phyloP scores from a whole-genome alignment of 2,113 vertebrate genomes.

The Rousettus leschenaultii region DNA sequence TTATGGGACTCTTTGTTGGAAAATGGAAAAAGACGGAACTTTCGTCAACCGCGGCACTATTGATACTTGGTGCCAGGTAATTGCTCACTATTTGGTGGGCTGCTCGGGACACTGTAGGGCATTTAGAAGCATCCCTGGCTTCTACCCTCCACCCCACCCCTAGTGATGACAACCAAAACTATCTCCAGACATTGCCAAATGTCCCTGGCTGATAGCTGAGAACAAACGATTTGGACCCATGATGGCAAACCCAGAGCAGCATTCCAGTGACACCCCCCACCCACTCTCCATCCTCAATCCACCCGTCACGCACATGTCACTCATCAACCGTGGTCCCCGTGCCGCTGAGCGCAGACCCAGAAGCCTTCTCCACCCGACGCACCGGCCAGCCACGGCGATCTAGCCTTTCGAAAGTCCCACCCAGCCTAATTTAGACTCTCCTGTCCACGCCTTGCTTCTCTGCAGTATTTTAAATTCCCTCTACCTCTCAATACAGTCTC shows the following conservation, averaged over 20 bases:
- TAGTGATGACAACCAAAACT: too few species aligned
- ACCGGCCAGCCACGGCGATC: not conserved
- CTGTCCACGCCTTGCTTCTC: not conserved
- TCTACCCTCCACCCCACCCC: fast-evolving
- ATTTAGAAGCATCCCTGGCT: fast-evolving
- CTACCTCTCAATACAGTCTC: not conserved
- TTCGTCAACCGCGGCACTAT: not conserved
- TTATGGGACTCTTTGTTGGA: not conserved
- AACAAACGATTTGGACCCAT: not conserved
- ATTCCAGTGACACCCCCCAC: fast-evolving
- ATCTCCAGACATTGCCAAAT: not conserved
- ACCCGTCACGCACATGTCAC: not conserved
- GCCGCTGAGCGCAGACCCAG: not conserved
- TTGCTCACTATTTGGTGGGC: not conserved
- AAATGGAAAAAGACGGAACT: not conserved
- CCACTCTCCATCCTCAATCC: not conserved
- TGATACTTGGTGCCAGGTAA: not conserved
- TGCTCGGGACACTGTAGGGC: fast-evolving
- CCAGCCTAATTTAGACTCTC: not conserved
- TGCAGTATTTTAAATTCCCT: not conserved
- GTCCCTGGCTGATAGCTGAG: not conserved
- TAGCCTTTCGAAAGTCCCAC: too few species aligned
- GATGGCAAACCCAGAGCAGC: too few species aligned
- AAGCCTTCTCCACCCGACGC: fast-evolving
- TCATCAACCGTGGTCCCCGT: fast-evolving